Evolutionary conservation across 1,140 invertebrate genomes (phyloP), one percentile per base, ranked within the genome.

Genomic region (Spodoptera litura): DNA sequence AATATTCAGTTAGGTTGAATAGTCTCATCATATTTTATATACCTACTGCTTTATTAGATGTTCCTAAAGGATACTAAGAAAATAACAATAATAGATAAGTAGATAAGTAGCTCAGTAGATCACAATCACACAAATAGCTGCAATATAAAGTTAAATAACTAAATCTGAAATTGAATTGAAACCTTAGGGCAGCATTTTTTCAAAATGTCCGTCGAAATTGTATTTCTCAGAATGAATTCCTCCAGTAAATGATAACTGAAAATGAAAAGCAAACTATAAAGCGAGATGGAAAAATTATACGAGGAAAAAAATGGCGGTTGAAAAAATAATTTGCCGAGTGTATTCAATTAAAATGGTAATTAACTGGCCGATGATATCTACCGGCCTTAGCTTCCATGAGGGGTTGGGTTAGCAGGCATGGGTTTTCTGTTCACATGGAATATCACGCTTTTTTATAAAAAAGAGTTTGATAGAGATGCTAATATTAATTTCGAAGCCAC

Each of bases 271-370:
- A 73, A 73, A 73, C 71, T 73, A 73, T 49, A 59, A 38, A 44
- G 35, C 15, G 71, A 13, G 56, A 56, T 31, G 55, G n/a, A 8
- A 25, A 58, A 38, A 35, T 56, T 55, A 31, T 70, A 80, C 70
- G 56, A 59, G 59, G n/a, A 74, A 64, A 74, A 61, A 64, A 79
- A 70, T 62, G 4, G 49, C 51, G 35, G 9, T 12, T 61, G 61
- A 70, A 75, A 80, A 75, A 70, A 70, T 64, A 64, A 74, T 75
- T 80, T 55, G 25, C 49, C 44, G 13, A 38, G 38, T 80, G 55
- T 75, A 80, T 80, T 80, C 62, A 80, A 80, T 80, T 75, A 80
- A 80, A 80, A 75, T 80, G 61, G 62, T 80, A 80, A 80, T 80
- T 80, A 59, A 80, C 25, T 75, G 15, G 31, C 20, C 20, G 59